These are phyloP conservation scores for Protosalanx chinensis DNA, from an alignment of 2,797 vertebrate genomes.

Conservation along the genomic window DNA sequence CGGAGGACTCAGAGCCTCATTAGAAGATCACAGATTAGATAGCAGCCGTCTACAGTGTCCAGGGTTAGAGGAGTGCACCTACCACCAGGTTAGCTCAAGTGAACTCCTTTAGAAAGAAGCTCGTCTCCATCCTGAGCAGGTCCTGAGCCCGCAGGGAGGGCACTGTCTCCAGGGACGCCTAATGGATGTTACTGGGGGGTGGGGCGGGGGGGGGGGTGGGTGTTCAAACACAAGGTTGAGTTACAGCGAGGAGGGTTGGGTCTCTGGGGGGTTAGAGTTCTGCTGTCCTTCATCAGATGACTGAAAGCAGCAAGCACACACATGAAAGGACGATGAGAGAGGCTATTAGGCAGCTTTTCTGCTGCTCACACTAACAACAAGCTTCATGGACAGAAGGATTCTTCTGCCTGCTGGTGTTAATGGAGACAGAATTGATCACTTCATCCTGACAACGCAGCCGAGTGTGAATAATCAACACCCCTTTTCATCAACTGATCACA, in stretches of 20 bases:
- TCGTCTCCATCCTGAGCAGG: conserved; percentile 35
- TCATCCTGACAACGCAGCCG: not conserved
- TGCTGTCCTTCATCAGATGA: conserved; percentile 4
- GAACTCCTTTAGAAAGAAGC: conserved; percentile 31
- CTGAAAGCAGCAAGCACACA: conserved; percentile 1
- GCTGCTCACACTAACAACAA: not conserved
- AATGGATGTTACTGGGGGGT: conserved; percentile 52
- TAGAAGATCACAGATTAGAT: conserved; percentile 76
- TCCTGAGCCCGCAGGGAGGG: conserved; percentile 46
- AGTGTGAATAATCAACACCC: not conserved
- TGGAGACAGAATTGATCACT: not conserved
- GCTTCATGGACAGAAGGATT: not conserved
- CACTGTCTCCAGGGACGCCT: conserved; percentile 47
- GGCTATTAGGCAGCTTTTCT: not conserved
- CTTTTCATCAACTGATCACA: not conserved
- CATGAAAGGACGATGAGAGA: conserved; percentile 30
- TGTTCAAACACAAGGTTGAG: not conserved
- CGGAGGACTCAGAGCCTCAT: conserved; percentile 67
- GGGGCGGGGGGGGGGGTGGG: conserved; percentile 9
- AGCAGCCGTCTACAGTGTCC: conserved; percentile 61
- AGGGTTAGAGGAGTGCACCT: conserved; percentile 59
- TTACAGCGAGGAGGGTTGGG: conserved; percentile 31
- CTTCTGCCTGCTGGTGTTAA: conserved; percentile 7
- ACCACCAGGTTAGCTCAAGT: conserved; percentile 55
- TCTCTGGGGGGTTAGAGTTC: not conserved